Evolutionary conservation across 2,797 vertebrate genomes (phyloP).

Genomic region (Characodon lateralis): DNA sequence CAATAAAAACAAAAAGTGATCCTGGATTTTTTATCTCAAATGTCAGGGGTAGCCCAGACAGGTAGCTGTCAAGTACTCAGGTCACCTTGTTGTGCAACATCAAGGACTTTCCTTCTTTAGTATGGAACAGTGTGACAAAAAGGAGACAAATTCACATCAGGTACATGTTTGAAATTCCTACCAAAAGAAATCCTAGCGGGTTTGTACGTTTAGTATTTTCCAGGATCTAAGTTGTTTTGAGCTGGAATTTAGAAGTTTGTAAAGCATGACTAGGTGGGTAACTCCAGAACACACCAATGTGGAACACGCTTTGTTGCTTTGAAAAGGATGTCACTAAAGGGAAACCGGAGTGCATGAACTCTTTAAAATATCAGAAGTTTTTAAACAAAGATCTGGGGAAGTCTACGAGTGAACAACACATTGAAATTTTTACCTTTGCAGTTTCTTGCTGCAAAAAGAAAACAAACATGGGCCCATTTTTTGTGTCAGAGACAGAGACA

Average conservation of each 20-base stretch:
- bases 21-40: slow-evolving; percentile 58
- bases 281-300: slow-evolving; percentile 38
- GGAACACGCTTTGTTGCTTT: slow-evolving; percentile 28
- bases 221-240: background rate
- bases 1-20: slow-evolving; percentile 57
- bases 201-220: slow-evolving; percentile 21
- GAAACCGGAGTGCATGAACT: slow-evolving; percentile 30
- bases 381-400: background rate
- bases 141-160: background rate
- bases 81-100: slow-evolving; percentile 12
- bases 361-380: background rate
- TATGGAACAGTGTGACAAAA: background rate
- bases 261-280: slow-evolving; percentile 20
- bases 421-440: background rate
- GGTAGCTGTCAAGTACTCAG: slow-evolving; percentile 39
- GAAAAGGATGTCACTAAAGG: slow-evolving; percentile 27
- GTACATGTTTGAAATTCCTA: slow-evolving; percentile 17
- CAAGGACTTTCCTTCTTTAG: slow-evolving; percentile 52
- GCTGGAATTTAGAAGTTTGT: background rate
- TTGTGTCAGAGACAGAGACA: background rate
- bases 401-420: background rate
- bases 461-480: background rate
- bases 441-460: background rate
- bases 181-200: slow-evolving; percentile 9
- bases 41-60: slow-evolving; percentile 52